Conservation (phyloP, 1,140 invertebrate species). For the Saxidomus purpurata region DNA sequence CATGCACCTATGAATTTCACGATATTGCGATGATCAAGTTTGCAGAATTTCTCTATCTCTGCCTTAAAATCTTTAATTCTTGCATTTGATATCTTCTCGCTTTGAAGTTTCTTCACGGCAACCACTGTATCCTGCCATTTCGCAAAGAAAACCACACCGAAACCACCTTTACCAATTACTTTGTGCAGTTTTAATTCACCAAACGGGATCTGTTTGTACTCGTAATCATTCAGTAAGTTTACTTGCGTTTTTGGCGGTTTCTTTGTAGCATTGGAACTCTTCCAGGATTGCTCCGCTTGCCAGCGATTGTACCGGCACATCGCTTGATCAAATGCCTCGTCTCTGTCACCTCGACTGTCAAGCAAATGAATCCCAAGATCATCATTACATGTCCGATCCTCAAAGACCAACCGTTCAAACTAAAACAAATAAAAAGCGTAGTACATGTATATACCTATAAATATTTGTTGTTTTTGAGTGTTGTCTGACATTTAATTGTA, state of each 20-base stretch:
- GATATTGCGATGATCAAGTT: slow-evolving; percentile 69
- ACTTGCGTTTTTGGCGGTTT: slow-evolving; percentile 41
- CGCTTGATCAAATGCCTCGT: slow-evolving; percentile 6
- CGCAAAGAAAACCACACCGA: slow-evolving; percentile 67
- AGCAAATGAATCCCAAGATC: not conserved
- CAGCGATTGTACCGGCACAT: slow-evolving; percentile 35
- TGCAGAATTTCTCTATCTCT: slow-evolving; percentile 63
- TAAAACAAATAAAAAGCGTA: too few species aligned
- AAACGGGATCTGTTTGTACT: slow-evolving; percentile 57
- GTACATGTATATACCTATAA: too few species aligned
- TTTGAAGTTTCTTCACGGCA: slow-evolving; percentile 69
- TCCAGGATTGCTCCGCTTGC: slow-evolving; percentile 49
- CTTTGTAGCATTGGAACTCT: not conserved
- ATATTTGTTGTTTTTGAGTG: too few species aligned
- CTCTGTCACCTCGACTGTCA: slow-evolving; percentile 18
- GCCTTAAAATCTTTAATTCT: slow-evolving; percentile 60
- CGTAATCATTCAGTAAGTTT: slow-evolving; percentile 41
- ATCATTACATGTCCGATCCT: too few species aligned
- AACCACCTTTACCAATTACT: slow-evolving; percentile 68
- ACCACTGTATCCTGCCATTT: slow-evolving; percentile 68
- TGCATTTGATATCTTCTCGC: slow-evolving; percentile 58
- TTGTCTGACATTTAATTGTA: too few species aligned
- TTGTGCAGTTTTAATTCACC: slow-evolving; percentile 53
- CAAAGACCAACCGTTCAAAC: too few species aligned
- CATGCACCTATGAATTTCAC: slow-evolving; percentile 72